Base-by-base conservation (phyloP, 2,797 vertebrate species). In the Apogon hyalosoma region DNA sequence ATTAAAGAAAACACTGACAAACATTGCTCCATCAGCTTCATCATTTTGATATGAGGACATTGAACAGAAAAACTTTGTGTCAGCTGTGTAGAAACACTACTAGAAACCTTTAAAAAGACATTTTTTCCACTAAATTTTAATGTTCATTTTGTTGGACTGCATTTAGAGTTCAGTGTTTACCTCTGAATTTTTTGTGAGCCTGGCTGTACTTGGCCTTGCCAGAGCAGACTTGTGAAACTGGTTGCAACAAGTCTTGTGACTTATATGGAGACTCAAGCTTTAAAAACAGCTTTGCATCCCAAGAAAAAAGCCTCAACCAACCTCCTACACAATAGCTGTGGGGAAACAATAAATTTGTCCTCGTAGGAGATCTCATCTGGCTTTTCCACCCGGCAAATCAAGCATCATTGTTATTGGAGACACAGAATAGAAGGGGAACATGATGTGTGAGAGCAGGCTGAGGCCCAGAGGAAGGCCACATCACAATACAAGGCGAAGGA, bases 401-500 rank as follows among this genome's bases (percentile, higher is more conserved):
- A 50, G 39, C 79, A 83, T 84, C 73, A 85, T 86, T 90, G 87
- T 90, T 87, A 83, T 78, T 50, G 57, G 79, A 70, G 57, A 81
- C 71, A 54, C 6, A 18, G 69, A 78, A 73, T 74, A 84, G 61
- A 61, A 75, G 56, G 66, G 61, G 60, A 69, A 59, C 53, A 65
- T 71, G 77, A 62, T 81, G 83, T 80, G 66, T 78, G 69, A 64
- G 81, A 77, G 86, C 59, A 49, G 82, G 55, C 65, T n/a, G 65
- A 62, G 77, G 74, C 85, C 84, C 84, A 83, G 75, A 89, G 88
- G 88, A 88, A 88, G 85, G 80, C 73, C 19, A 1, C 68, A 73
- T 77, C 74, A 92, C 92, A 92, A 92, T 90, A 80, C 75, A 62
- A 80, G 63, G 73, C 74, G 69, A 65, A 67, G 65, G 72, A 90